Base-by-base conservation (phyloP, 2,113 vertebrate genomes). In the Paracanthobrama guichenoti region DNA sequence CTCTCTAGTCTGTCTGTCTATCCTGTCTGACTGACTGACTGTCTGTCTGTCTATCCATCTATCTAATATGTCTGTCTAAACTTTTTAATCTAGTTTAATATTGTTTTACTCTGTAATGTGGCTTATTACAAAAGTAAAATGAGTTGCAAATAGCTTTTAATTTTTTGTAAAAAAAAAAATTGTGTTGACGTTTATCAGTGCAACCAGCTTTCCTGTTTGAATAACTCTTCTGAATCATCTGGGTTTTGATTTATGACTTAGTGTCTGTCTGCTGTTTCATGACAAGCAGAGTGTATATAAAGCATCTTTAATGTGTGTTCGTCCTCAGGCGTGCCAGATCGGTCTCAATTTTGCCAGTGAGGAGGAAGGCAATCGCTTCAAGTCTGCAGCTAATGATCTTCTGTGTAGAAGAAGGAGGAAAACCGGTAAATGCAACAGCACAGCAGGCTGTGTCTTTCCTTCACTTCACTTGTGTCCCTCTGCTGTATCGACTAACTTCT, bases 321-420 rank as follows among this genome's bases (percentile, higher is more conserved):
- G 0, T 62, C 26, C 93, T 91, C 91, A 99, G 97, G 91, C 94
- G 72, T 96, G 94, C 94, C 97, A 98, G 92, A 94, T 99, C 92
- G 97, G 97, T 91, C 94, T 99, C 92, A 98, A 99, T 94, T 99
- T 99, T 93, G 95, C 97, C 92, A 97, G 85, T 85, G 97, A 99
- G 92, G 96, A 98, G 90, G 98, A 99, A 93, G 94, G 95, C 91
- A 97, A 96, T 91, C 94, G 92, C 88, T 98, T 99, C 91, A 92
- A 93, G 69, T 87, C 78, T 88, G 90, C 92, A 50, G 62, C 96
- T 88, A 85, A 75, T 39, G 97, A 98, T 3, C 90, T 98, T 46
- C 53, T 95, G 85, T 90, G 92, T 83, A 96, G 93, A 88, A n/a
- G n/a, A n/a, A 94, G 95, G 80, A 96, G 96, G 89, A 99, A 95